Evolutionary conservation across 2,113 vertebrate species (phyloP).

Genomic region (Cottus gobio): DNA sequence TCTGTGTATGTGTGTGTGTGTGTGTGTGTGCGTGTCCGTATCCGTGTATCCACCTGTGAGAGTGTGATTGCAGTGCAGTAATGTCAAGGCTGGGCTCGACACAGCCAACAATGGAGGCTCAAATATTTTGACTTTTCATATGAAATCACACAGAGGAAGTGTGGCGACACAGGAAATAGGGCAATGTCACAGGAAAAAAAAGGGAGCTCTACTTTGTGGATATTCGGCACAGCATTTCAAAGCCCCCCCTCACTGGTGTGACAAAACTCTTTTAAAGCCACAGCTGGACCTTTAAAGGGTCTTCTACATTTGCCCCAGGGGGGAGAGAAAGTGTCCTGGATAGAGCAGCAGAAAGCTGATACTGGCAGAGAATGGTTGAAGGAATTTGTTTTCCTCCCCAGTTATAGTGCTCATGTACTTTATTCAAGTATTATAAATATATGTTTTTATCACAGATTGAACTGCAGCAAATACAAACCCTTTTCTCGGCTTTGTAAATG

Average conservation of each 20-base stretch:
- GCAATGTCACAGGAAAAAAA: constrained; percentile 39
- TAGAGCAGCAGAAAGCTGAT: constrained; percentile 53
- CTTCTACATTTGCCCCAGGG: constrained; percentile 63
- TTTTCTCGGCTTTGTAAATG: constrained; percentile 12
- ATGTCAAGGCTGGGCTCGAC: constrained; percentile 56
- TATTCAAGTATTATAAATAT: constrained; percentile 23
- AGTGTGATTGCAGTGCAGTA: constrained; percentile 53
- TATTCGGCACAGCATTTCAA: constrained; percentile 57
- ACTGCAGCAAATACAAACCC: background rate
- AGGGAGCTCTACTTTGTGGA: constrained; percentile 43
- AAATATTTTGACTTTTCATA: constrained; percentile 68
- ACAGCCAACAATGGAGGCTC: constrained; percentile 54
- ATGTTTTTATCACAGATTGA: constrained; percentile 10
- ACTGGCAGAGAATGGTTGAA: constrained; percentile 38
- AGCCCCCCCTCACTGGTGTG: constrained; percentile 54
- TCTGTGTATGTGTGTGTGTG: constrained; percentile 20
- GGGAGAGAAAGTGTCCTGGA: constrained; percentile 45
- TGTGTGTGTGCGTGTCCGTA: constrained; percentile 14
- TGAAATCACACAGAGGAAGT: constrained; percentile 53
- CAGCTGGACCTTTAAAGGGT: constrained; percentile 70
- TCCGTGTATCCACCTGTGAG: constrained; percentile 48
- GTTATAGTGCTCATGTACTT: constrained; percentile 38
- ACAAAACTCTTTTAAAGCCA: constrained; percentile 68
- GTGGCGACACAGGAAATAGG: constrained; percentile 65
- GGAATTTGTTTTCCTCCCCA: constrained; percentile 27